Evolutionary conservation across 2,888 invertebrate genomes (phyloP), one percentile per base, ranked within the genome.

Genomic region (Drosophila meridionalis): DNA sequence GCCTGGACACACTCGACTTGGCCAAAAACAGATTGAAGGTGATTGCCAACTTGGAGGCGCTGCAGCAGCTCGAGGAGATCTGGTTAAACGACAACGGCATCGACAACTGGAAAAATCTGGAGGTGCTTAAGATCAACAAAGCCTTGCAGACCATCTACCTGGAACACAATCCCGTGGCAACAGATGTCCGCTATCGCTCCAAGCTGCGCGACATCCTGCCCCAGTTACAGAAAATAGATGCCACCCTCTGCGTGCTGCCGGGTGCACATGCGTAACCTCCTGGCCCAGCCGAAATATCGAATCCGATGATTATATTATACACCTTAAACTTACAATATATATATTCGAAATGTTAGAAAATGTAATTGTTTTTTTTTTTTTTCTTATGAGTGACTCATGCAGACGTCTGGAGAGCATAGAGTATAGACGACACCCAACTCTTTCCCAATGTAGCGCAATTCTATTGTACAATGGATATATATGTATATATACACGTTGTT

Each of bases 11-110:
- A 0, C 93, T 99, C 66, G 99, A 99, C 93, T 92, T 99, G 82
- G 97, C 99, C 0, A 95, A 96, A 82, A 99, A 99, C 93, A 95
- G 96, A 91, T 96, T 99, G 30, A 95, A 95, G 43, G 94, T 93
- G 3, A 96, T 99, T 76, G 95, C 96, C 74, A 97, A 98, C 92
- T 92, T 99, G 12, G 93, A 94, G 12, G 96, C 97, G 92, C 94
- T 99, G 87, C 92, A 84, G 2, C 94, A 96, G n/a, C 94, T 99
- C 76, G 96, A 98, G 90, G 99, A 99, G 93, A 95, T 99, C 88
- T 99, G 99, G 99, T 93, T 99, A 72, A 99, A 99, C 92, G 96
- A 99, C 93, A 99, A 99, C 93, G 94, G 95, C 83, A 95, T 99
- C 52, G 94, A 95, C 52, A 96, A 97, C 55, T 99, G 99, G 99